Percentiles rank a stretch among this genome's conserved stretches.
phyloP scores from a whole-genome alignment of 2,113 vertebrate species.

The Salminus brasiliensis region DNA sequence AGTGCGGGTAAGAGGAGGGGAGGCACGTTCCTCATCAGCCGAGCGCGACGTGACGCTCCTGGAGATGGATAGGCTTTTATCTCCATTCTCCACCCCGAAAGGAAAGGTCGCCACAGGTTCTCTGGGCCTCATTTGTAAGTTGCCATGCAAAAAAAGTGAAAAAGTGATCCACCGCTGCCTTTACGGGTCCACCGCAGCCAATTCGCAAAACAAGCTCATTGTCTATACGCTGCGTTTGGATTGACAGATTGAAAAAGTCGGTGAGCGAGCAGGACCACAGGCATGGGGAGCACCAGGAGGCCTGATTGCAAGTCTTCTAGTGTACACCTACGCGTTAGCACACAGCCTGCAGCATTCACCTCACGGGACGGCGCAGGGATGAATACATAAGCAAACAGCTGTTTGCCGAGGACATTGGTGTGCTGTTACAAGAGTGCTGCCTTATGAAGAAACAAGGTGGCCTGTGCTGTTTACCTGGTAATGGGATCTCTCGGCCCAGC shows the following conservation, averaged over 20 bases:
- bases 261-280: neutral
- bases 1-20: slow-evolving; percentile 18
- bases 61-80: slow-evolving; percentile 36
- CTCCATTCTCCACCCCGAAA: slow-evolving; percentile 37
- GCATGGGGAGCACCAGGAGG: neutral
- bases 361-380: slow-evolving; percentile 24
- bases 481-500: slow-evolving; percentile 47
- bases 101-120: slow-evolving; percentile 32
- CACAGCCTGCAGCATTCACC: neutral
- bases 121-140: slow-evolving; percentile 36
- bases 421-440: neutral
- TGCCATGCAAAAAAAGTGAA: neutral
- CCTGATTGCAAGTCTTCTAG: neutral
- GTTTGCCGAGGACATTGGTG: slow-evolving; percentile 39
- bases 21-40: slow-evolving; percentile 43
- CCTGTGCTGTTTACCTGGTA: slow-evolving; percentile 39
- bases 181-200: neutral
- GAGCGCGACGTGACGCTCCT: slow-evolving; percentile 1
- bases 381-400: slow-evolving; percentile 44
- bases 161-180: neutral
- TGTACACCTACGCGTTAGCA: slow-evolving; percentile 18
- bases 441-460: slow-evolving; percentile 33
- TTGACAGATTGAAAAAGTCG: slow-evolving; percentile 2
- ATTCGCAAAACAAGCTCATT: slow-evolving; percentile 9
- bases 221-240: neutral